These are phyloP conservation scores for Chloropsis cyanopogon DNA, from an alignment of 2,113 vertebrate genomes.

Conservation along the genomic window DNA sequence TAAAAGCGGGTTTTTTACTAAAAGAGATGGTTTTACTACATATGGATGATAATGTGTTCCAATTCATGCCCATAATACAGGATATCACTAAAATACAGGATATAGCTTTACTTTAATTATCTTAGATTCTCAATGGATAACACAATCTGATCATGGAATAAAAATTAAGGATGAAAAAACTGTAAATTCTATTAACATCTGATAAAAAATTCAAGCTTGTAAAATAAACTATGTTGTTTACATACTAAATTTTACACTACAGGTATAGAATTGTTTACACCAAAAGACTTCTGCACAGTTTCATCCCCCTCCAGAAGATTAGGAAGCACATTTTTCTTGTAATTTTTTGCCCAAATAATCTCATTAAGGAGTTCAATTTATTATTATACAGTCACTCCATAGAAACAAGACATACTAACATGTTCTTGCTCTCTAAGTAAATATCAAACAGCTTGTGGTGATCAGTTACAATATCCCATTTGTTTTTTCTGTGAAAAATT, in stretches of 20 bases:
- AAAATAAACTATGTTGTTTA: background rate
- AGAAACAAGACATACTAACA: background rate
- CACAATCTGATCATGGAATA: background rate
- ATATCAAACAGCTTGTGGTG: background rate
- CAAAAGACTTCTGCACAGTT: background rate
- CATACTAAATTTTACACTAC: background rate
- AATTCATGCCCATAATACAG: background rate
- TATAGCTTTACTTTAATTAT: background rate
- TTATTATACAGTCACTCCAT: background rate
- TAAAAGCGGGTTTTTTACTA: background rate
- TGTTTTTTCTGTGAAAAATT: background rate
- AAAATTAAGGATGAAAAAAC: background rate
- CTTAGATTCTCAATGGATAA: fast-evolving
- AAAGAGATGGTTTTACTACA: background rate
- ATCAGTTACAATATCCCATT: background rate
- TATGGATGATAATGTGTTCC: background rate
- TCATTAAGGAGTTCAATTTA: background rate
- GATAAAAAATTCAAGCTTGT: background rate
- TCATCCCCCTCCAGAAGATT: background rate
- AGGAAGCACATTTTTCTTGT: background rate
- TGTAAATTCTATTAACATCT: background rate
- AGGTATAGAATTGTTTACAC: background rate
- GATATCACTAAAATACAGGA: background rate
- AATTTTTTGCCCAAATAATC: background rate
- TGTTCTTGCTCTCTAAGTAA: background rate